Evolutionary conservation across 2,113 vertebrate genomes (phyloP).

Genomic region (Sakesphorus luctuosus): DNA sequence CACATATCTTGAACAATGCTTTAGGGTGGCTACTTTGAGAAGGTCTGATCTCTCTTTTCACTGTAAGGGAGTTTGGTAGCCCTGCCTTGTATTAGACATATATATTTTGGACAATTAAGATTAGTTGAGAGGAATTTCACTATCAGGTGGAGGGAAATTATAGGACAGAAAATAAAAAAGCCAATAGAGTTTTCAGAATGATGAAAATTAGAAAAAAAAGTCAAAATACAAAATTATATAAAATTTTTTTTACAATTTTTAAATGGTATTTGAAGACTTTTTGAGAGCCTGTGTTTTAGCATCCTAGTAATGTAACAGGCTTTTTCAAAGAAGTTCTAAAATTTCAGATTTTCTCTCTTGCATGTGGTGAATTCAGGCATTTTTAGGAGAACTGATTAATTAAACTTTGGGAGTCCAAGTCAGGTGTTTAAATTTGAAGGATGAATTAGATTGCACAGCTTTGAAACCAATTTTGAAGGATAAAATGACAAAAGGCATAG

Average conservation of each 20-base stretch:
- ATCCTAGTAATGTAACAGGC: fast-evolving
- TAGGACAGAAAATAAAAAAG: fast-evolving
- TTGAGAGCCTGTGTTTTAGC: neutral
- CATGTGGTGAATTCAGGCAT: neutral
- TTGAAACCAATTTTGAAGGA: neutral
- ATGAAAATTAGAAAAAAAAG: neutral
- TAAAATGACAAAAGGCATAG: neutral
- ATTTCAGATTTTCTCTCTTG: neutral
- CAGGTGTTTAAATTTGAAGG: neutral
- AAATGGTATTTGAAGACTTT: neutral
- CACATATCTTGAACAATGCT: neutral
- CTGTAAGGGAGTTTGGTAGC: neutral
- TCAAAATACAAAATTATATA: neutral
- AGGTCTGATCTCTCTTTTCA: neutral
- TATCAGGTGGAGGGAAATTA: neutral
- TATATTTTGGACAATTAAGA: neutral
- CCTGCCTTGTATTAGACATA: neutral
- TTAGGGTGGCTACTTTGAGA: neutral
- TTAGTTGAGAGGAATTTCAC: neutral
- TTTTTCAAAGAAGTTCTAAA: neutral
- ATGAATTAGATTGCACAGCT: neutral
- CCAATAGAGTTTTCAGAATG: neutral
- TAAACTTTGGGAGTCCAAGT: neutral
- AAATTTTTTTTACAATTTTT: neutral
- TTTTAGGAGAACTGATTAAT: neutral